Conservation (phyloP, 2,888 invertebrate species). For the Pteria penguin region DNA sequence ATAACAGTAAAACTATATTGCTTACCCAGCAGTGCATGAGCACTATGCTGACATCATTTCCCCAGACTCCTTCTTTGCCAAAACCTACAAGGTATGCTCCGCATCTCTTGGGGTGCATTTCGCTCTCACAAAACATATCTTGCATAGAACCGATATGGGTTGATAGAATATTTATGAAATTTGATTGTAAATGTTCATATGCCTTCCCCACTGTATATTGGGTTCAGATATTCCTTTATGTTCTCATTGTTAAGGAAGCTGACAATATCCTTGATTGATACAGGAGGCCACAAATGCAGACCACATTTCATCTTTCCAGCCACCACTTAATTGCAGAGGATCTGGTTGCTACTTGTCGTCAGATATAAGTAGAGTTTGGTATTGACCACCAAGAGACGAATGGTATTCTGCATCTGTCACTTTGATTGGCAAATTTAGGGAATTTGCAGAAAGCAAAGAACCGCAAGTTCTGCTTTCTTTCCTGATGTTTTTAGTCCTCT, state of each 20-base stretch:
- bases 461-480: neutral
- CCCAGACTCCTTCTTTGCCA: neutral
- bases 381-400: neutral
- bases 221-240: slow-evolving; percentile 1
- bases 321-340: neutral
- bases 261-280: neutral
- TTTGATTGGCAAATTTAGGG: neutral
- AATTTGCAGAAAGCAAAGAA: neutral
- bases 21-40: slow-evolving; percentile 15
- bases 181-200: neutral
- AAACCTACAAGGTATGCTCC: neutral
- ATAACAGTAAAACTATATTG: too few relatives aligned
- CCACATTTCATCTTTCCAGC: slow-evolving; percentile 10
- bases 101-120: slow-evolving; percentile 7
- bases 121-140: too few relatives aligned
- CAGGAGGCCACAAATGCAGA: neutral
- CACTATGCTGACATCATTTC: neutral
- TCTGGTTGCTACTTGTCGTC: neutral
- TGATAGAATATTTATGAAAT: slow-evolving; percentile 1
- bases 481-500: neutral
- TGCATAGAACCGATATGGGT: too few relatives aligned
- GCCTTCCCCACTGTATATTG: slow-evolving; percentile 9
- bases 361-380: neutral
- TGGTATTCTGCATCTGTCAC: neutral
- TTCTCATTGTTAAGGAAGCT: neutral